Percentiles rank a stretch among this genome's conserved stretches.
Evolutionary conservation across 2,113 vertebrate species (phyloP).

Genomic region (Onychorhynchus coronatus): DNA sequence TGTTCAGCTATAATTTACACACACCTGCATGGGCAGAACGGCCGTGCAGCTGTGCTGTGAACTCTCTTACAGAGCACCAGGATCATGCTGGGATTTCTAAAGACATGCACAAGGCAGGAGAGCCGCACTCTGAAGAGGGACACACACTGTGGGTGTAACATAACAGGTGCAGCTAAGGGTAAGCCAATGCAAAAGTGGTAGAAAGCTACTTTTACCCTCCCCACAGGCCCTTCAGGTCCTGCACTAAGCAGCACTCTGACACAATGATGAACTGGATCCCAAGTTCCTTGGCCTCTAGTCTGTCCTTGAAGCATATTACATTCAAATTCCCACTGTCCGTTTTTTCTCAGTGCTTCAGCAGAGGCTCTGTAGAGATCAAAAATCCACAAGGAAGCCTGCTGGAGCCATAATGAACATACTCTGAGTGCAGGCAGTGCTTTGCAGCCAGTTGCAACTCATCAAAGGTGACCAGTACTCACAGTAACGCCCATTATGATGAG

Average conservation of each 20-base stretch:
- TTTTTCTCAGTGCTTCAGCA: conserved; percentile 8
- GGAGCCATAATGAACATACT: neutral
- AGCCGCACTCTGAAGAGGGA: neutral
- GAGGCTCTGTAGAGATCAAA: conserved; percentile 1
- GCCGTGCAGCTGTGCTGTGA: neutral
- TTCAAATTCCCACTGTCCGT: neutral
- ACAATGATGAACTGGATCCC: neutral
- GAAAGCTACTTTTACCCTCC: neutral
- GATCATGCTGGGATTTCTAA: neutral
- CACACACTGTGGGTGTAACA: neutral
- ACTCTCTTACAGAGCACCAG: neutral
- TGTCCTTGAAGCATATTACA: neutral
- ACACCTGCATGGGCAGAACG: neutral
- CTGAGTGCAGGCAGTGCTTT: neutral
- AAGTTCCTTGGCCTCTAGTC: neutral
- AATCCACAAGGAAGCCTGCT: neutral
- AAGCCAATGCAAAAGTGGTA: neutral
- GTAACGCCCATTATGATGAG: neutral
- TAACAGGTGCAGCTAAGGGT: neutral
- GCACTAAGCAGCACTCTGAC: neutral
- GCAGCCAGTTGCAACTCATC: conserved; percentile 25
- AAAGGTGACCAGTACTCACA: conserved; percentile 22
- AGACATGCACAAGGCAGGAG: neutral
- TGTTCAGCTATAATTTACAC: neutral
- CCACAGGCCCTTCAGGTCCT: neutral